Conservation (phyloP, 1,140 invertebrate genomes). For the Lepidurus apus region DNA sequence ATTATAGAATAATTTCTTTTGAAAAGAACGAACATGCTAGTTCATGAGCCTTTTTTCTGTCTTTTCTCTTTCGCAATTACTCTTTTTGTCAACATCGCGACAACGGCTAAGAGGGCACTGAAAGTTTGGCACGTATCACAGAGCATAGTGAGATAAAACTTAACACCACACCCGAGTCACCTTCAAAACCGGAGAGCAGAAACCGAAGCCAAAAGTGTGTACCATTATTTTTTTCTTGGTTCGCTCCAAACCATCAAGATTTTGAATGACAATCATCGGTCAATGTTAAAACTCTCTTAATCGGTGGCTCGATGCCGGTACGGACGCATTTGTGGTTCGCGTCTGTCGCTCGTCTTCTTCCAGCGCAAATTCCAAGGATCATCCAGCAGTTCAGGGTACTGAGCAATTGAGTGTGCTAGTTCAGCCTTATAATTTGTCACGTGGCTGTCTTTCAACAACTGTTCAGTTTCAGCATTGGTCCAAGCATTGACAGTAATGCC, state of each 20-base stretch:
- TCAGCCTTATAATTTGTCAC: conserved; percentile 79
- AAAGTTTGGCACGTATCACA: conserved; percentile 35
- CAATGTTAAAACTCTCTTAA: not conserved
- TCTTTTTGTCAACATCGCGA: not conserved
- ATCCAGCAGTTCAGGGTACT: conserved; percentile 86
- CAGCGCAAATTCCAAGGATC: conserved; percentile 92
- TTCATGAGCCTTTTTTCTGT: conserved; percentile 1
- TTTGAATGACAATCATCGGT: not conserved
- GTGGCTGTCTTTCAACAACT: conserved; percentile 74
- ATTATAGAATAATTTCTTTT: conserved; percentile 20
- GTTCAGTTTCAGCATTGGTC: conserved; percentile 69
- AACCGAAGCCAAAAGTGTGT: not conserved
- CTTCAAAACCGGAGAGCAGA: conserved; percentile 14
- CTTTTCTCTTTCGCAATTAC: not conserved
- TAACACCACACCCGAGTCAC: conserved; percentile 18
- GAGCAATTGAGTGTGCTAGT: conserved; percentile 80
- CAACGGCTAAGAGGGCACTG: conserved; percentile 23
- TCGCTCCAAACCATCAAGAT: not conserved
- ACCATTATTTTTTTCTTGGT: conserved; percentile 22
- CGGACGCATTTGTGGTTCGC: conserved; percentile 1
- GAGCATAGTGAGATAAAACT: conserved; percentile 23
- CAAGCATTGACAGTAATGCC: conserved; percentile 65
- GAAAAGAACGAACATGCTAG: not conserved
- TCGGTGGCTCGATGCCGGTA: not conserved
- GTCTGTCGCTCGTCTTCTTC: conserved; percentile 57